phyloP scores from a whole-genome alignment of 2,888 invertebrate genomes.

The Labia minor region DNA sequence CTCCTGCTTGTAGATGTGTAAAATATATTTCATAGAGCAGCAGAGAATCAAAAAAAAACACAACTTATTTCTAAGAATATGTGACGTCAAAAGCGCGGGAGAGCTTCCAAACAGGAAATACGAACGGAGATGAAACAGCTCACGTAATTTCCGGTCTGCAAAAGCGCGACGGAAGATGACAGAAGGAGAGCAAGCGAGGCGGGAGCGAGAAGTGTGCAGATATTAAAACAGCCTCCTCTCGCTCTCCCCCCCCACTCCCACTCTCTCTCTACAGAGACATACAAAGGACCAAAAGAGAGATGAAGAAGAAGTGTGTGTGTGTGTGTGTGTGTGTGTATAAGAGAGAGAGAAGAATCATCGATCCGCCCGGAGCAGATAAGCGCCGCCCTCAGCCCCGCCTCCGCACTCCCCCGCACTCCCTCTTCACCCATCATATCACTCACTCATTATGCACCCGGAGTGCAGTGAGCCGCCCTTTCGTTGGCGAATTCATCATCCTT shows the following conservation, averaged over 20 bases:
- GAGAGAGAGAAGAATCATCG: not conserved
- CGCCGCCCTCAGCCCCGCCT: not conserved
- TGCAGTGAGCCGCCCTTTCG: not conserved
- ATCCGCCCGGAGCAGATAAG: slow-evolving; percentile 13
- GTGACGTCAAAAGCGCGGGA: slow-evolving; percentile 13
- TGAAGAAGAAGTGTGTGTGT: not conserved
- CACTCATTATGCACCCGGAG: slow-evolving; percentile 1
- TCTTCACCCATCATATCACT: no score
- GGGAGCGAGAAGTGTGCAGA: slow-evolving; percentile 1
- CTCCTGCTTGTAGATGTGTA: slow-evolving; percentile 4
- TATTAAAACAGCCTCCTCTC: not conserved
- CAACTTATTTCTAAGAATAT: slow-evolving; percentile 4
- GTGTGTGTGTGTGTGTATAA: no score
- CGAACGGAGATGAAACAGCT: slow-evolving; percentile 26
- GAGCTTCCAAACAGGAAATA: slow-evolving; percentile 25
- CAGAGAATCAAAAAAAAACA: not conserved
- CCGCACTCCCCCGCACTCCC: not conserved
- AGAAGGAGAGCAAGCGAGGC: slow-evolving; percentile 13
- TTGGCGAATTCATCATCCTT: not conserved
- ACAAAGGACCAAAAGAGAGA: not conserved
- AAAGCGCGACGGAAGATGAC: slow-evolving; percentile 18
- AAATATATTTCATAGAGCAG: slow-evolving; percentile 13
- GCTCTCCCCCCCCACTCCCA: no score
- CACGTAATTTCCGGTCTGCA: slow-evolving; percentile 24
- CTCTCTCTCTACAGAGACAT: not conserved